Evolutionary conservation across 1,140 invertebrate genomes (phyloP), one percentile per base, ranked within the genome.

Genomic region (Chironomus striatipennis): DNA sequence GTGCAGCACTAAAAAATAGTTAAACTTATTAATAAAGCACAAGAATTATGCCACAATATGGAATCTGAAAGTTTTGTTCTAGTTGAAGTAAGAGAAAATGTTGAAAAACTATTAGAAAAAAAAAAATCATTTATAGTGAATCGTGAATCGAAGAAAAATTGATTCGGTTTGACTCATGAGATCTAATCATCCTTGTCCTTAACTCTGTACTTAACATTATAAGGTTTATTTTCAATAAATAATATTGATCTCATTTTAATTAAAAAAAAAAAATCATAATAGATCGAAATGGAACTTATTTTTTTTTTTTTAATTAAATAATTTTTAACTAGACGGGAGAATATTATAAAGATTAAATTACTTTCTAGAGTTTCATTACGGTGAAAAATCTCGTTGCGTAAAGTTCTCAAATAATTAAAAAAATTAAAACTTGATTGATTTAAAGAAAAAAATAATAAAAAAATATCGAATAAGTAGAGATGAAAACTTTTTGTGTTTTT

Each of bases 21-120:
- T 57, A 15, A 57, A 57, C 0, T 57, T 57, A 5, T 47, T 57
- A 2, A 5, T 34, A 34, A 34, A 34, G 47, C 15, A n/a, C 47
- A 57, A 57, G n/a, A 57, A 57, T 57, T 57, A 57, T 57, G 47
- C 12, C 12, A n/a, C 47, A 57, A 57, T n/a, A 57, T 57, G 47
- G 47, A 57, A 15, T 57, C 47, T n/a, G 47, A 57, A 57, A 57
- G 47, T n/a, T 57, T 57, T 15, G 12, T 5, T 15, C n/a, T 57
- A 10, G 4, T 57, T 5, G 47, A 57, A 57, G 47, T 57, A 57
- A 57, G 47, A 5, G 12, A 15, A n/a, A 15, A 57, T n/a, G 24
- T 34, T 34, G 24, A 57, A 57, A 57, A 57, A 57, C 24, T 34
- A 5, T 34, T 5, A 34, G 24, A 34, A 2, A 34, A 34, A 34